Conservation (phyloP, 1,140 invertebrate species). For the Heliconius hewitsoni region DNA sequence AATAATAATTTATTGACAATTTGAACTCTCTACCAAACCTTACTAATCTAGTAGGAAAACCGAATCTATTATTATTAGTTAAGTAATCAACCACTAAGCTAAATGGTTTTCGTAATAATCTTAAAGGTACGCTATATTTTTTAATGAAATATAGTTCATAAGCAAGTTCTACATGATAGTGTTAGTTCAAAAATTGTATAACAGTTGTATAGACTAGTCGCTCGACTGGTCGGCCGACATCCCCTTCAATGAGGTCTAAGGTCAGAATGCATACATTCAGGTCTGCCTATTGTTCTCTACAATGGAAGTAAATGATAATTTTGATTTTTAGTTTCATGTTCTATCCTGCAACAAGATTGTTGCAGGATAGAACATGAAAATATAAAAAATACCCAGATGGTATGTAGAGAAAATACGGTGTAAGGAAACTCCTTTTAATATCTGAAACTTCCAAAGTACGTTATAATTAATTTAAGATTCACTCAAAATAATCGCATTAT, state of each 20-base stretch:
- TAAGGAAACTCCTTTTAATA: not conserved
- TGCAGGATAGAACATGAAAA: too few relatives aligned
- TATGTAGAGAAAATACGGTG: not conserved
- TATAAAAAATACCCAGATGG: too few relatives aligned
- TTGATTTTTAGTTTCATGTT: not conserved
- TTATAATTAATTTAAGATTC: not conserved
- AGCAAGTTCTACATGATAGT: constrained; percentile 3
- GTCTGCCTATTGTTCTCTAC: not conserved
- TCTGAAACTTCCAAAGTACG: not conserved
- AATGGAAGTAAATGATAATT: not conserved
- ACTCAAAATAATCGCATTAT: not conserved
- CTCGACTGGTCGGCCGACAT: constrained; percentile 15
- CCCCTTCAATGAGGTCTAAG: constrained; percentile 27
- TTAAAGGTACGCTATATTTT: not conserved
- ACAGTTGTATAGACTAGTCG: constrained; percentile 10
- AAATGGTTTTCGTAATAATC: not conserved
- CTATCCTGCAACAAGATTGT: not conserved
- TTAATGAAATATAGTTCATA: not conserved
- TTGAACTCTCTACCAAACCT: too few relatives aligned
- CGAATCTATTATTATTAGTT: not conserved
- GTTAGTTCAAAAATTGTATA: not conserved
- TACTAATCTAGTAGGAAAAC: not conserved
- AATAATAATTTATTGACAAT: too few relatives aligned
- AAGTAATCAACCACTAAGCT: not conserved
- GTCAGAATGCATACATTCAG: constrained; percentile 22